Conservation (phyloP, 2,797 vertebrate species). For the Phrynocephalus guinanensis region DNA sequence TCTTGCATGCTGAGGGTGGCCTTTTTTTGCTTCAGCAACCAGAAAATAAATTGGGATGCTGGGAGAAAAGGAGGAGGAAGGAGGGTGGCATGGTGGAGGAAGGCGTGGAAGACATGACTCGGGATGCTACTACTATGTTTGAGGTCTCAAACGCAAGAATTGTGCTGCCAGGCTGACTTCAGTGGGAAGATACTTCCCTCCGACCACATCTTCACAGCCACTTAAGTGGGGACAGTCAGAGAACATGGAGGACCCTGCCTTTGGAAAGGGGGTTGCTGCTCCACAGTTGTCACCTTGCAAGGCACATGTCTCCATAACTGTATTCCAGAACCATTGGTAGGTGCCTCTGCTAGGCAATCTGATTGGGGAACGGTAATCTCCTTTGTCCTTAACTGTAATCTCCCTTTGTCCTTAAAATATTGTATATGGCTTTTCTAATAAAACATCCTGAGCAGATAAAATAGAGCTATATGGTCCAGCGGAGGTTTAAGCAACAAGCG, state of each 20-base stretch:
- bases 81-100: background rate
- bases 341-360: background rate
- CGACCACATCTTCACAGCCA: background rate
- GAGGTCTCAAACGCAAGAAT: background rate
- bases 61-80: slow-evolving; percentile 1
- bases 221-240: background rate
- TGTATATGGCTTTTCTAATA: background rate
- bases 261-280: background rate
- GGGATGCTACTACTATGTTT: background rate
- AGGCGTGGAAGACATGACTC: background rate
- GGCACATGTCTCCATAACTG: background rate
- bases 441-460: background rate
- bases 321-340: background rate
- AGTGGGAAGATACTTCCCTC: background rate
- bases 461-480: background rate
- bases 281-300: background rate
- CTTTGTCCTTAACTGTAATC: background rate
- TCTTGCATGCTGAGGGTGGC: background rate
- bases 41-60: background rate
- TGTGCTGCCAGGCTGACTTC: background rate
- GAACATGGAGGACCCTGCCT: background rate
- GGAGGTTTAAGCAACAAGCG: background rate
- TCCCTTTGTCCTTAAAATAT: too few relatives aligned
- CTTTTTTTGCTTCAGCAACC: slow-evolving; percentile 2
- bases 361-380: background rate